A percentile compares a stretch with the other conserved stretches of the same genome.
These are phyloP conservation scores for Melanocharis versteri DNA, from an alignment of 2,113 vertebrate species.

Conservation along the genomic window DNA sequence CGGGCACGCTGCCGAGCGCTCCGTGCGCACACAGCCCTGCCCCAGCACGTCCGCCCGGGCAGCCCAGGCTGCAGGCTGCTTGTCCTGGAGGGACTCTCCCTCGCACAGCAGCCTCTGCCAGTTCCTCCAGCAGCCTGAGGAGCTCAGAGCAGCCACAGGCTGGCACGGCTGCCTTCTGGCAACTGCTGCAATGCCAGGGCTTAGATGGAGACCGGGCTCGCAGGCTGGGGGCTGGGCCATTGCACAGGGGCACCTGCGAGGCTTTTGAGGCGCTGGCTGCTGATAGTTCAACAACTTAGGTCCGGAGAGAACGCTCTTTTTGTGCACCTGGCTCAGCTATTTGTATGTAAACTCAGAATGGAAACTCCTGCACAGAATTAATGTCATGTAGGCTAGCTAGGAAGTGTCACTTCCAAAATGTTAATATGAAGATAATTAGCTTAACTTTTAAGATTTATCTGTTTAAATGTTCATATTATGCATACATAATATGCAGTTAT, in stretches of 20 bases:
- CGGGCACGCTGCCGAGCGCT: fast-evolving
- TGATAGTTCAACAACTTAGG: background rate
- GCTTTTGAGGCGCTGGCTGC: background rate
- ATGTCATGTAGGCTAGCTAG: background rate
- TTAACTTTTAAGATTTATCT: background rate
- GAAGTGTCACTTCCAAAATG: background rate
- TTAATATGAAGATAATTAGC: background rate
- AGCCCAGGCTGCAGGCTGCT: background rate
- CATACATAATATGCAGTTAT: background rate
- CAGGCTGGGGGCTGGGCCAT: fast-evolving
- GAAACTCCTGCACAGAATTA: background rate
- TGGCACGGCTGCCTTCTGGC: background rate
- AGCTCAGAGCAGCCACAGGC: background rate
- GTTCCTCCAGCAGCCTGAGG: fast-evolving
- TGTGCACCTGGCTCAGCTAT: background rate
- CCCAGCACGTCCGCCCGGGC: background rate
- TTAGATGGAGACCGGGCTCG: fast-evolving
- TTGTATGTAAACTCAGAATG: background rate
- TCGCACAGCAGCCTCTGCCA: background rate
- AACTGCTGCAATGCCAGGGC: background rate
- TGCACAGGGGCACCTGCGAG: background rate
- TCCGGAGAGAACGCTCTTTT: background rate
- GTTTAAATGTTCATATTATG: background rate
- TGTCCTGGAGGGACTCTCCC: background rate
- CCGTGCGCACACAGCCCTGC: fast-evolving